Percentiles rank a stretch among this genome's conserved stretches.
phyloP scores from a whole-genome alignment of 2,888 invertebrate genomes.

The Cryptocheilus praepositus region DNA sequence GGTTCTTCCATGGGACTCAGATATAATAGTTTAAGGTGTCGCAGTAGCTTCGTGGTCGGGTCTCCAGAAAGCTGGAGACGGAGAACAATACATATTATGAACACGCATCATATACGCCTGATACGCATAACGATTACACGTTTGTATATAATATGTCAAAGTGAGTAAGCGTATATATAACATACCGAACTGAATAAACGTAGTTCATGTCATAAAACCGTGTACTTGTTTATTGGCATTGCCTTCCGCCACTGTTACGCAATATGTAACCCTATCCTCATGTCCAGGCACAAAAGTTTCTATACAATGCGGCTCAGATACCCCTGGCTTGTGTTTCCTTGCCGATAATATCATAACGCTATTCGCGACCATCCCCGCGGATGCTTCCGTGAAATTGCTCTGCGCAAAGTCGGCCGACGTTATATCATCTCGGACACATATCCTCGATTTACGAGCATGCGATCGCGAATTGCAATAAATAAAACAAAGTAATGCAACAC shows the following conservation, averaged over 20 bases:
- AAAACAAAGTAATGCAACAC: too few relatives aligned
- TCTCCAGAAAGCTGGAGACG: conserved; percentile 12
- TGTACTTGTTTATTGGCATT: neutral
- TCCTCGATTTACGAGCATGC: too few relatives aligned
- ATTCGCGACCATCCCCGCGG: too few relatives aligned
- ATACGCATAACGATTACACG: conserved; percentile 18
- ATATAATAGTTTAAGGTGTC: conserved; percentile 19
- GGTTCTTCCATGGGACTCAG: conserved; percentile 34
- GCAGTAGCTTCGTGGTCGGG: conserved; percentile 18
- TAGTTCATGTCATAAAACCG: conserved; percentile 31
- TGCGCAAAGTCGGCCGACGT: too few relatives aligned
- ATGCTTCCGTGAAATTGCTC: too few relatives aligned
- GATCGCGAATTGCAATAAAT: too few relatives aligned
- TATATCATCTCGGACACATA: too few relatives aligned
- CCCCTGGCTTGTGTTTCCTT: too few relatives aligned
- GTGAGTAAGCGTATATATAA: conserved; percentile 21
- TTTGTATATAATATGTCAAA: conserved; percentile 37
- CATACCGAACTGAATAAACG: conserved; percentile 27
- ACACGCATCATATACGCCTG: conserved; percentile 3
- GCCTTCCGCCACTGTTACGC: neutral
- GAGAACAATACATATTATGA: conserved; percentile 2
- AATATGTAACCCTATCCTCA: neutral
- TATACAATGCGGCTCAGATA: neutral
- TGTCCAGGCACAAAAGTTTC: conserved; percentile 1
- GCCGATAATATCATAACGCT: too few relatives aligned